Base-by-base conservation (phyloP, 2,888 invertebrate species). In the Ashinkailepas kermadecensis region DNA sequence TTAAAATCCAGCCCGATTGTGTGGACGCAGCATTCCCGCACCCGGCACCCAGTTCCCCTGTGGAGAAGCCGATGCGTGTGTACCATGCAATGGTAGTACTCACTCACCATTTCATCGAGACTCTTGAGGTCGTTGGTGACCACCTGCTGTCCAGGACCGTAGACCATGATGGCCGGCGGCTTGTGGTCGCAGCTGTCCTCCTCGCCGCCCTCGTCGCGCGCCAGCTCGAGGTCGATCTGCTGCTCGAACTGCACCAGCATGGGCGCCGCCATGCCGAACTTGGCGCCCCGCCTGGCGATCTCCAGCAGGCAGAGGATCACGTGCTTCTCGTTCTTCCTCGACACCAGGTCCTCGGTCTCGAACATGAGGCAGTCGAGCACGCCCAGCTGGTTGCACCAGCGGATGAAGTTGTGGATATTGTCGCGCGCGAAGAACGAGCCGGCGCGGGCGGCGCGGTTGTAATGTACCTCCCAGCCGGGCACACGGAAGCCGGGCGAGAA, bases 271-370 rank as follows among this genome's bases (percentile, higher is more conserved):
- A 96, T 95, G 23, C 96, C 93, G 85, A 89, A 89, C 81, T 83
- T 87, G 62, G 96, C 95, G 70, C 97, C 97, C 84, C 95, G 91
- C 85, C 97, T 91, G 21, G 97, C 97, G 57, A 97, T 95, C 89
- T 98, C 97, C 85, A 98, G 89, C 85, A 98, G 91, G 87, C 97
- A 97, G 82, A 98, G 89, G 79, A 98, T 95, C 83, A 98, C 97
- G 88, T 96, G 96, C 87, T 96, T 95, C 88, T 97, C 97, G 88
- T 98, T 97, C 89, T 97, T 97, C 85, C 97, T 90, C 88, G 96
- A 90, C 86, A 97, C 97, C 86, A 98, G 90, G 88, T 98, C 97
- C 87, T 98, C 97, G 13, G 97, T 96, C 90, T 98, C 97, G 88
- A 98, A 98, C 81, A 97, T 91, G 18, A 98, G 92, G 87, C 96